Evolutionary conservation across 2,113 vertebrate genomes (phyloP).

Genomic region (Marmota monax): DNA sequence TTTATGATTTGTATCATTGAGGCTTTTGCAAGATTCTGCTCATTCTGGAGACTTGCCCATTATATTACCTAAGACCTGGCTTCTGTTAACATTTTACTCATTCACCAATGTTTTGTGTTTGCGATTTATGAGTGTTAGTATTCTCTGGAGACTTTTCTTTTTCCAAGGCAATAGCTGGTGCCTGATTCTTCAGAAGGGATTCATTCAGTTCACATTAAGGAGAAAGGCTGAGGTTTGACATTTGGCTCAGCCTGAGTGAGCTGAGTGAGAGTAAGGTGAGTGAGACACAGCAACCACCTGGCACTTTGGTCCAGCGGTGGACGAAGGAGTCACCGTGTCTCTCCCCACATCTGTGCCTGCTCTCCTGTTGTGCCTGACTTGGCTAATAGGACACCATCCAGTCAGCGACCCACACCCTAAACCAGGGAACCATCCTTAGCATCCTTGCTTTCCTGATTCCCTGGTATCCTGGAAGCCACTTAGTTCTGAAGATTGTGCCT

Average conservation of each 20-base stretch:
- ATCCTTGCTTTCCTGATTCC: background rate
- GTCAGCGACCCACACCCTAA: background rate
- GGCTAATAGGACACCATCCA: background rate
- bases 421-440: background rate
- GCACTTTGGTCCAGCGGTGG: too few species aligned
- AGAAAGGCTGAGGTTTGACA: background rate
- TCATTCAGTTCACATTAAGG: background rate
- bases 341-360: background rate
- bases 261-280: too few species aligned
- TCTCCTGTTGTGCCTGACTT: background rate
- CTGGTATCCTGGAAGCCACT: background rate
- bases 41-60: background rate
- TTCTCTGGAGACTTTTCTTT: background rate
- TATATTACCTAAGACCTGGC: background rate
- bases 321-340: background rate
- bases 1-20: background rate
- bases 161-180: background rate
- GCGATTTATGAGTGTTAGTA: background rate
- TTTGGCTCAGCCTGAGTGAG: background rate
- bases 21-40: background rate
- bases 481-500: background rate
- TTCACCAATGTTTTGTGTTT: background rate
- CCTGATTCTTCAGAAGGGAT: background rate
- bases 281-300: fast-evolving
- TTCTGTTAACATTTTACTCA: background rate